phyloP scores from a whole-genome alignment of 2,797 vertebrate species.

The Brachyrhaphis roseni region DNA sequence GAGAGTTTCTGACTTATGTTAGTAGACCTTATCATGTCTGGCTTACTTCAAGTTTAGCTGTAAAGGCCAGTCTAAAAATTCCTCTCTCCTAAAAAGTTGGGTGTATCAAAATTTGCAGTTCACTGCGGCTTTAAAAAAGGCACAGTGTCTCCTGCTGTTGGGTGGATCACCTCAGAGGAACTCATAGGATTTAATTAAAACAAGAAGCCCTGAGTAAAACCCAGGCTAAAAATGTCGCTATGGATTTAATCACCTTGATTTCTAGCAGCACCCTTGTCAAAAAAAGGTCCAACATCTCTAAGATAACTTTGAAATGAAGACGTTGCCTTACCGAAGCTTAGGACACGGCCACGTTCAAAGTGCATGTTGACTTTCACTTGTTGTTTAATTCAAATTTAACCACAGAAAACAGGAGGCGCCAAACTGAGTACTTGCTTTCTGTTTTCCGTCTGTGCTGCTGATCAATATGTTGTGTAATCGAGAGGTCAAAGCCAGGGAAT shows the following conservation, averaged over 20 bases:
- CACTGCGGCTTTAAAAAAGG: neutral
- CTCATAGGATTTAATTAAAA: neutral
- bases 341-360: neutral
- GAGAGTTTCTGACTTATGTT: neutral
- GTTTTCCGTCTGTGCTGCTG: conserved; percentile 17
- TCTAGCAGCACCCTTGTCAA: neutral
- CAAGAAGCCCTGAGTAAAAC: neutral
- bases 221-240: neutral
- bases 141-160: neutral
- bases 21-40: neutral
- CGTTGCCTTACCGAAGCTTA: no score
- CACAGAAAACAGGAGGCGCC: conserved; percentile 1
- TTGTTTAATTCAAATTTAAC: neutral
- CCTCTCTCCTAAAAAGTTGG: neutral
- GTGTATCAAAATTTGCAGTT: neutral
- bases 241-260: neutral
- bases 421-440: neutral
- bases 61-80: neutral
- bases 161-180: neutral
- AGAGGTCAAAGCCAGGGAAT: conserved; percentile 3
- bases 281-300: neutral
- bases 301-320: neutral
- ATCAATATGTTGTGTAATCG: conserved; percentile 40
- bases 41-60: neutral
- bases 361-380: neutral